phyloP scores from a whole-genome alignment of 2,797 vertebrate genomes.

The Sarcophilus harrisii region DNA sequence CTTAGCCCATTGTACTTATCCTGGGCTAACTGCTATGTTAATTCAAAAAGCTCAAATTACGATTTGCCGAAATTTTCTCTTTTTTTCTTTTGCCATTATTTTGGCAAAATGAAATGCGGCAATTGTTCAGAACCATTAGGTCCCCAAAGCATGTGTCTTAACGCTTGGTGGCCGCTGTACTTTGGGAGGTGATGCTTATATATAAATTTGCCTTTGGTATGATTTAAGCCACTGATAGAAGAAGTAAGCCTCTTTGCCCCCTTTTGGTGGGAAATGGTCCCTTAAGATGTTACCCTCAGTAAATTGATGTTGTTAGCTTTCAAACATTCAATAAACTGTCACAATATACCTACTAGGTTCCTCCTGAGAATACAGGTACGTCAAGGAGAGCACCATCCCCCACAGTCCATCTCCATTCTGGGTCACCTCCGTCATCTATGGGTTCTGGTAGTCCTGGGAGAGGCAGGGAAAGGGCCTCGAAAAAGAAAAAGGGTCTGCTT shows the following conservation, averaged over 20 bases:
- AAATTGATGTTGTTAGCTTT: constrained; percentile 76
- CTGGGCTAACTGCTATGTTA: not conserved
- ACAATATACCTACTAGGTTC: constrained; percentile 95
- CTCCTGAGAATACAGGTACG: constrained; percentile 93
- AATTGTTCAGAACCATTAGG: constrained; percentile 15
- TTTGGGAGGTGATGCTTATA: constrained; percentile 21
- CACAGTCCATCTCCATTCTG: constrained; percentile 91
- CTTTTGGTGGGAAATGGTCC: constrained; percentile 75
- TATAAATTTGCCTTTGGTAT: not conserved
- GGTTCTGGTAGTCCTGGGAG: constrained; percentile 92
- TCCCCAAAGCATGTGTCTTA: not conserved
- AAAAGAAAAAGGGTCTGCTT: constrained; percentile 97
- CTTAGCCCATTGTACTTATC: constrained; percentile 12
- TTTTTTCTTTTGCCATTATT: constrained; percentile 60
- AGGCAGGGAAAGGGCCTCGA: constrained; percentile 92
- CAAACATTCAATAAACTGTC: constrained; percentile 83
- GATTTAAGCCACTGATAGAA: constrained; percentile 59
- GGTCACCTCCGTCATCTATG: constrained; percentile 90
- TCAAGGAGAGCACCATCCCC: constrained; percentile 93
- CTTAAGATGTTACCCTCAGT: constrained; percentile 72
- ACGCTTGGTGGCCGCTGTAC: not conserved
- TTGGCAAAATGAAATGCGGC: not conserved
- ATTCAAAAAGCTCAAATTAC: not conserved
- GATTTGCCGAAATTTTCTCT: not conserved
- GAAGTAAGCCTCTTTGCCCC: constrained; percentile 64